phyloP scores from a whole-genome alignment of 2,888 invertebrate genomes.

The Melinopterus prodromus region DNA sequence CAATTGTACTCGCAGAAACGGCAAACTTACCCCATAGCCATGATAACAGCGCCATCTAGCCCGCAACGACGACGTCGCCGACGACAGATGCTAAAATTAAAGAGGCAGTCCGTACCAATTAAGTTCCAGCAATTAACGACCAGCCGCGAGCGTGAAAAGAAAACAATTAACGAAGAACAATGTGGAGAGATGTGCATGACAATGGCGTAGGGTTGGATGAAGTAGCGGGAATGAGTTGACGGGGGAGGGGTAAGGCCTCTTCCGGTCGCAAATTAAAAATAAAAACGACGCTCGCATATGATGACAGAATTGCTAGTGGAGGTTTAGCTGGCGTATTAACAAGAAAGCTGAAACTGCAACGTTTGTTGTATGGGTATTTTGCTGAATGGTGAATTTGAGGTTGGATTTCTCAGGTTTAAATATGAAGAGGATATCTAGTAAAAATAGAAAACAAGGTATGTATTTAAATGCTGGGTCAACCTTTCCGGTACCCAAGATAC shows the following conservation, averaged over 20 bases:
- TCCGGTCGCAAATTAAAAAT: neutral
- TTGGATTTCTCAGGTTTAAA: too few relatives aligned
- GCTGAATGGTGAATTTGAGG: too few relatives aligned
- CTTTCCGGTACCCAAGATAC: too few relatives aligned
- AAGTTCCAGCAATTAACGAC: slow-evolving; percentile 21
- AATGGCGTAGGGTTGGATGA: slow-evolving; percentile 19
- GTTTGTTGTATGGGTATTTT: too few relatives aligned
- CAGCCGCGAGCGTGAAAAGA: slow-evolving; percentile 28
- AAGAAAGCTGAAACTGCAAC: too few relatives aligned
- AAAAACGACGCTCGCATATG: neutral
- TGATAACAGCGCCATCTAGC: slow-evolving; percentile 10
- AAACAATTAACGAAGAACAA: slow-evolving; percentile 41
- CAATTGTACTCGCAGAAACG: slow-evolving; percentile 11
- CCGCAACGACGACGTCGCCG: too few relatives aligned
- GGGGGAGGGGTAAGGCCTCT: neutral
- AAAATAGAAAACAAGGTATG: too few relatives aligned
- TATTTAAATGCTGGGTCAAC: too few relatives aligned
- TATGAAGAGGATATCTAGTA: too few relatives aligned
- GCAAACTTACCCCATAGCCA: slow-evolving; percentile 8
- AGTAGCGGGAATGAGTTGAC: neutral
- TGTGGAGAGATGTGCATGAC: slow-evolving; percentile 37
- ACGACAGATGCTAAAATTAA: slow-evolving; percentile 14
- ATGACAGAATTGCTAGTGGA: neutral
- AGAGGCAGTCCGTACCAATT: slow-evolving; percentile 18
- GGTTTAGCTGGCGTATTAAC: neutral